Evolutionary conservation across 2,888 invertebrate species (phyloP).

Genomic region (Aleiodes alternator): DNA sequence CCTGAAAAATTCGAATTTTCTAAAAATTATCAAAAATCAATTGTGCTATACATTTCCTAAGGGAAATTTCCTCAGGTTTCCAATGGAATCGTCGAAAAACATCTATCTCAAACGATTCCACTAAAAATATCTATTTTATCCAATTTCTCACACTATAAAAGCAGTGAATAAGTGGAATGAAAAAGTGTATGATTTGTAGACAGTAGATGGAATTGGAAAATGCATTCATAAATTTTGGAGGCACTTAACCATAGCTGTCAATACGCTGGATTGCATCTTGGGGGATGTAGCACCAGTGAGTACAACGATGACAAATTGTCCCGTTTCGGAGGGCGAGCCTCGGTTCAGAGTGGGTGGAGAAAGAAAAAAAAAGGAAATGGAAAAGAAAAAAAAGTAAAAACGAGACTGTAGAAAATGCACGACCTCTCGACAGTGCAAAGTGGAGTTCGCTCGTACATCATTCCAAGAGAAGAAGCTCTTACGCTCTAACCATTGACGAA

Average conservation of each 20-base stretch:
- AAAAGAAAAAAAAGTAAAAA: neutral
- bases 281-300: slow-evolving; percentile 14
- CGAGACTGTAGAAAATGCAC: neutral
- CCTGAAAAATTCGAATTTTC: too few species aligned
- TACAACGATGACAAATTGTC: slow-evolving; percentile 29
- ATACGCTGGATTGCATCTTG: slow-evolving; percentile 14
- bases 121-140: too few species aligned
- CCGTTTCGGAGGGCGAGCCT: neutral
- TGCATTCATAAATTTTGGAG: slow-evolving; percentile 28
- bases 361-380: neutral
- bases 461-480: slow-evolving; percentile 25
- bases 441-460: slow-evolving; percentile 20
- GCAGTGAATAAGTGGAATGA: neutral
- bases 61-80: too few species aligned
- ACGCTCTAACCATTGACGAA: slow-evolving; percentile 4
- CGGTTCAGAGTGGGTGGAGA: slow-evolving; percentile 14
- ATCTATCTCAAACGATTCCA: too few species aligned
- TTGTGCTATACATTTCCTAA: too few species aligned
- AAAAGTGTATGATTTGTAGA: slow-evolving; percentile 7
- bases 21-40: too few species aligned
- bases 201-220: neutral
- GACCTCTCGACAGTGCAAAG: neutral
- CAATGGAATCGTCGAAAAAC: too few species aligned
- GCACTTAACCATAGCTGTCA: slow-evolving; percentile 28
- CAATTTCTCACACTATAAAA: too few species aligned